Evolutionary conservation across 2,888 invertebrate species (phyloP).

Genomic region (Drosophila affinis): DNA sequence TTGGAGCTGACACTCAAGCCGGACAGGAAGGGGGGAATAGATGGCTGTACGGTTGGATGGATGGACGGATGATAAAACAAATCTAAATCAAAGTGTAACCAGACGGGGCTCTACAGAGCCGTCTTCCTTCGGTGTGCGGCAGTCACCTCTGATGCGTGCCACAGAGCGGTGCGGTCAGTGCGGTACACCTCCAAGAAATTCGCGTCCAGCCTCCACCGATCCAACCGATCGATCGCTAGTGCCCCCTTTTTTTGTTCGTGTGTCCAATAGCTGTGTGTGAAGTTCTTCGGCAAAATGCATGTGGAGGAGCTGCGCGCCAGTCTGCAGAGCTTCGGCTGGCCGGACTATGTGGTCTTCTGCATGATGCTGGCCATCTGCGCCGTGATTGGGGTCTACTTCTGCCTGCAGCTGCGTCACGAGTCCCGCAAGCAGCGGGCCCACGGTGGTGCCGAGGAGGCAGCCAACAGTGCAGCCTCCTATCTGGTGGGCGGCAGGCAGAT

Average conservation of each 20-base stretch:
- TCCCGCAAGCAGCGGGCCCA: constrained; percentile 81
- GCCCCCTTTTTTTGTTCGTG: background rate
- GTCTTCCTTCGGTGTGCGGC: constrained; percentile 12
- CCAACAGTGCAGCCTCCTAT: constrained; percentile 84
- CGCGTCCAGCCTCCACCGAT: background rate
- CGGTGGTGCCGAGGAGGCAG: constrained; percentile 83
- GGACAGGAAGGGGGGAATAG: too few relatives aligned
- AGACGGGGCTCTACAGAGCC: background rate
- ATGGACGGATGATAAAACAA: constrained; percentile 22
- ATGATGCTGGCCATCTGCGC: constrained; percentile 91
- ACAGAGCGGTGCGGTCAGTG: constrained; percentile 52
- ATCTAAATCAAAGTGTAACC: constrained; percentile 40
- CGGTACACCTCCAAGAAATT: background rate
- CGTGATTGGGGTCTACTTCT: constrained; percentile 92
- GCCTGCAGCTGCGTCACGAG: constrained; percentile 86
- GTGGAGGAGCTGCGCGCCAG: constrained; percentile 83
- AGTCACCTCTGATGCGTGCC: constrained; percentile 68
- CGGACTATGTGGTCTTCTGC: constrained; percentile 91
- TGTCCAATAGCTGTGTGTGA: background rate
- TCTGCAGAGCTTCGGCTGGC: constrained; percentile 88
- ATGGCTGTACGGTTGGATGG: too few relatives aligned
- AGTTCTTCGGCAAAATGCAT: constrained; percentile 61
- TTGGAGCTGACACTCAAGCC: constrained; percentile 19
- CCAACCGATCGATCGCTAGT: background rate
- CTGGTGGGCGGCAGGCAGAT: constrained; percentile 88